Percentiles rank a stretch among this genome's conserved stretches.
Conservation (phyloP, 2,113 vertebrate genomes). For the Archilochus colubris region DNA sequence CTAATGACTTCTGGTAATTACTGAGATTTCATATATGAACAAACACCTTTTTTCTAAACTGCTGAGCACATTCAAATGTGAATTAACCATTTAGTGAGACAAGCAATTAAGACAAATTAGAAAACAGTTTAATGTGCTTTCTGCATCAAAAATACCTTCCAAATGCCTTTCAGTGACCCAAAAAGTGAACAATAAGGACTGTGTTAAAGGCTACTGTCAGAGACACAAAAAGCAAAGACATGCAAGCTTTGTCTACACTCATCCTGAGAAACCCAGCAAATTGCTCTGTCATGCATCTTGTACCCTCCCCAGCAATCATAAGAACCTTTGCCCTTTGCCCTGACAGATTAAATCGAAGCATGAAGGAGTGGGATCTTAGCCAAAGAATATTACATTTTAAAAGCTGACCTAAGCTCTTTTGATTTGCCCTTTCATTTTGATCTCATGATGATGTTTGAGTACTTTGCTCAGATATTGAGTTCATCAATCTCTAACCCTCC, state of each 20-base stretch:
- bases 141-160: slow-evolving; percentile 72
- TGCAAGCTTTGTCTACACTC: slow-evolving; percentile 80
- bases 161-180: slow-evolving; percentile 83
- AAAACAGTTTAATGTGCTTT: slow-evolving; percentile 76
- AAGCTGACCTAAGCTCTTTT: slow-evolving; percentile 57
- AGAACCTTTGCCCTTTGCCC: slow-evolving; percentile 76
- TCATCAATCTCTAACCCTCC: slow-evolving; percentile 24
- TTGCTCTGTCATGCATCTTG: slow-evolving; percentile 89
- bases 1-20: slow-evolving; percentile 71
- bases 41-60: slow-evolving; percentile 74
- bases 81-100: slow-evolving; percentile 80
- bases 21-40: slow-evolving; percentile 76
- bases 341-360: slow-evolving; percentile 75
- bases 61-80: slow-evolving; percentile 71
- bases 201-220: slow-evolving; percentile 82
- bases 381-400: slow-evolving; percentile 62
- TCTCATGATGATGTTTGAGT: slow-evolving; percentile 50
- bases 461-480: slow-evolving; percentile 39
- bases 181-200: slow-evolving; percentile 80
- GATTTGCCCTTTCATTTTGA: slow-evolving; percentile 65
- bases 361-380: slow-evolving; percentile 63
- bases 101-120: slow-evolving; percentile 91
- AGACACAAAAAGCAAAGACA: slow-evolving; percentile 70
- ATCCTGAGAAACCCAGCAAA: slow-evolving; percentile 85
- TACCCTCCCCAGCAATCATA: slow-evolving; percentile 79